Conservation (phyloP, 2,888 invertebrate species). For the Alviniconcha strummeri region DNA sequence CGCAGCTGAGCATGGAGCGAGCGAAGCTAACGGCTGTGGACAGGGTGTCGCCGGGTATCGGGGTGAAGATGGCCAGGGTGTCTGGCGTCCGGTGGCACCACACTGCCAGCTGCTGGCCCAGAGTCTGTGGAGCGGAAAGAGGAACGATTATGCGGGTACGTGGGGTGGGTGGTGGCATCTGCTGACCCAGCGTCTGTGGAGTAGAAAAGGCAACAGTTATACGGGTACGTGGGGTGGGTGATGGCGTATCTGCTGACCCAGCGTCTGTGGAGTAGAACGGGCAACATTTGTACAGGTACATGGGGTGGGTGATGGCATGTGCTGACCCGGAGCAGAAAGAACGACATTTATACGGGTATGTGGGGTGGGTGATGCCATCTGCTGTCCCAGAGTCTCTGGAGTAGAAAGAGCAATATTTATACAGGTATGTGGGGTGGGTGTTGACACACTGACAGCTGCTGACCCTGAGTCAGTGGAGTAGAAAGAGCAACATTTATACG, state of each 20-base stretch:
- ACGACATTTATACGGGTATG: not conserved
- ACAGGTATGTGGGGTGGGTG: no score
- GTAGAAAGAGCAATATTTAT: not conserved
- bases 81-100: slow-evolving; percentile 58
- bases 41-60: slow-evolving; percentile 52
- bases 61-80: slow-evolving; percentile 58
- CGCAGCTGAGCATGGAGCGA: slow-evolving; percentile 51
- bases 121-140: slow-evolving; percentile 25
- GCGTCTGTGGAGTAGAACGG: not conserved
- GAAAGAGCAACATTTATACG: not conserved
- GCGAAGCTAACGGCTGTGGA: slow-evolving; percentile 54
- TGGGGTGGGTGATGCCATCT: no score
- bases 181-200: not conserved
- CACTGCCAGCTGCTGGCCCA: slow-evolving; percentile 55
- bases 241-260: no score
- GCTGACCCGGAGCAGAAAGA: not conserved
- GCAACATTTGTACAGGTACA: not conserved
- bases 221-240: not conserved
- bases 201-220: not conserved
- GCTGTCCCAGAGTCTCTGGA: not conserved
- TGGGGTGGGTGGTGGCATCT: no score
- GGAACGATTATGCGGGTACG: not conserved
- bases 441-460: not conserved
- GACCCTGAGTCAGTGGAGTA: not conserved
- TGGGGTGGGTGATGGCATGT: no score